Percentiles rank a stretch among this genome's conserved stretches.
These are phyloP conservation scores for Otolemur crassicaudatus DNA, from an alignment of 2,797 vertebrate species.

Conservation along the genomic window DNA sequence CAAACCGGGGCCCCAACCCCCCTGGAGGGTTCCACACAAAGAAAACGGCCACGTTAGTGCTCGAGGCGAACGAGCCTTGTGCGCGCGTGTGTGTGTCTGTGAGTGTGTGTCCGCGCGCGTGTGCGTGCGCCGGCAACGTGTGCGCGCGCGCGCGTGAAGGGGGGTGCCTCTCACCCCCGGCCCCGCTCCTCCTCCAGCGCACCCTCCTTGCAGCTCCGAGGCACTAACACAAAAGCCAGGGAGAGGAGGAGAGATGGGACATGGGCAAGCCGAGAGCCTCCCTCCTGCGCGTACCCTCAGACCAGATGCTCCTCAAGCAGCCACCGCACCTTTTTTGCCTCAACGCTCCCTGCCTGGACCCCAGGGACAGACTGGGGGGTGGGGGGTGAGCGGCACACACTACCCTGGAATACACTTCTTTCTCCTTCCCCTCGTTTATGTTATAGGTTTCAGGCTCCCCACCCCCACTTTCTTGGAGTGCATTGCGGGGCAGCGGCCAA, in stretches of 20 bases:
- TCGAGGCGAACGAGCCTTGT: constrained; percentile 75
- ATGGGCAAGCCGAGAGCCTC: neutral
- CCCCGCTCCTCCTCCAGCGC: constrained; percentile 48
- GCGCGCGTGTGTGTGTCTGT: constrained; percentile 30
- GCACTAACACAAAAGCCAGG: neutral
- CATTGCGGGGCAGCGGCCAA: neutral
- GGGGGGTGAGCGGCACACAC: neutral
- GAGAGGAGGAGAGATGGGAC: neutral
- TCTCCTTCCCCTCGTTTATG: constrained; percentile 37
- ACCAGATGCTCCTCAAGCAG: neutral
- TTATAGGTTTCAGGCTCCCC: constrained; percentile 17
- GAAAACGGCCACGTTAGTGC: constrained; percentile 78
- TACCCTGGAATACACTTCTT: neutral
- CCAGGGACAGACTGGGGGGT: constrained; percentile 85
- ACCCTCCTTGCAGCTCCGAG: constrained; percentile 56
- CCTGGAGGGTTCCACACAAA: constrained; percentile 88
- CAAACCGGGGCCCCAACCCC: constrained; percentile 90
- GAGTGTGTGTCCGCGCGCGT: constrained; percentile 61
- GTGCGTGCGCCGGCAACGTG: constrained; percentile 67
- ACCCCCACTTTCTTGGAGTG: neutral
- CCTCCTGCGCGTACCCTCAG: neutral
- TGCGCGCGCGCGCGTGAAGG: constrained; percentile 60
- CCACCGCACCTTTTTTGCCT: neutral
- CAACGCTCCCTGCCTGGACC: constrained; percentile 6
- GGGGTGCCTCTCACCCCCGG: constrained; percentile 65